Conservation (phyloP, 1,140 invertebrate species). For the Saccostrea echinata region DNA sequence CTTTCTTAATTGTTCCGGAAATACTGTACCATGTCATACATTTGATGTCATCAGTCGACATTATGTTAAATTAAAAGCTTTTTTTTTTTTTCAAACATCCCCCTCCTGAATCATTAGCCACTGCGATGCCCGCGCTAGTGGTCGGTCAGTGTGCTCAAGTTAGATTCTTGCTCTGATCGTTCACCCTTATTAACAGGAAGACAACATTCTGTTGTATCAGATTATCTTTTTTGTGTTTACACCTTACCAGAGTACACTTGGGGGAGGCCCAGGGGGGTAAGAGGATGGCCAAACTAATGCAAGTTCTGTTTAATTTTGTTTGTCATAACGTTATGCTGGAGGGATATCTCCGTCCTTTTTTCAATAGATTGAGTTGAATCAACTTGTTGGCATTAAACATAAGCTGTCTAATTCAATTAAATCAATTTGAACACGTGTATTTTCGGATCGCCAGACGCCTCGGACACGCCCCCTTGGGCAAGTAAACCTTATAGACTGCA, state of each 20-base stretch:
- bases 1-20: no score
- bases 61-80: no score
- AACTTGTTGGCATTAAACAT: conserved; percentile 11
- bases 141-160: background rate
- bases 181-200: background rate
- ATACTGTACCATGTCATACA: no score
- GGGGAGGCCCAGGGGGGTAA: background rate
- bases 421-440: conserved; percentile 32
- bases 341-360: background rate
- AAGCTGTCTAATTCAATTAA: conserved; percentile 30
- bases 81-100: no score
- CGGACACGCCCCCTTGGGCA: conserved; percentile 10
- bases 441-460: background rate
- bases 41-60: no score
- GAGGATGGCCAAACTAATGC: background rate
- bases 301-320: background rate
- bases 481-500: conserved; percentile 6
- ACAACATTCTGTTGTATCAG: background rate
- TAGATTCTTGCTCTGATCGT: background rate
- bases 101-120: background rate
- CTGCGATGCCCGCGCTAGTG: background rate
- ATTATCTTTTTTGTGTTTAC: background rate
- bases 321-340: background rate
- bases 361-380: background rate
- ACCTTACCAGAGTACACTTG: background rate